Evolutionary conservation across 64 coral and sea anemone species (phyloP).

Genomic region (Dendronephthya gigantea): DNA sequence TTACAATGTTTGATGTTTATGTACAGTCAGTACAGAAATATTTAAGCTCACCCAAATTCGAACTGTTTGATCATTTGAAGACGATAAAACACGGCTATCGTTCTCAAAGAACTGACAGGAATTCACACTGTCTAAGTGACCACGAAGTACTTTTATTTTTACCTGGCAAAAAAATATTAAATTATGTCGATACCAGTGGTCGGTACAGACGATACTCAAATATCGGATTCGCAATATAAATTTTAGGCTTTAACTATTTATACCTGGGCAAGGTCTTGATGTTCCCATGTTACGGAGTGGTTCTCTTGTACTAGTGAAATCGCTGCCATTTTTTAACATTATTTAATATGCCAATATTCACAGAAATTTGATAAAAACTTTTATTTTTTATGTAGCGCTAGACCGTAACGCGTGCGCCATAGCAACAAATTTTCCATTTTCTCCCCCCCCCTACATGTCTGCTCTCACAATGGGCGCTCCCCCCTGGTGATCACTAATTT

Average conservation of each 20-base stretch:
- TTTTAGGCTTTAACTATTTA: not conserved
- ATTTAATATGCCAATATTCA: not conserved
- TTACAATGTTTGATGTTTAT: not conserved
- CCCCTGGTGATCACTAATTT: no score
- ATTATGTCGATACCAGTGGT: no score
- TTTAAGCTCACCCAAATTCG: conserved; percentile 73
- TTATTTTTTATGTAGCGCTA: not conserved
- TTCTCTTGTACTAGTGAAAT: not conserved
- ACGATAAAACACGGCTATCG: conserved; percentile 62
- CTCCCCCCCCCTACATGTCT: no score
- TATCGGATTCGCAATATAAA: no score
- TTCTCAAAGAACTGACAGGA: conserved; percentile 67
- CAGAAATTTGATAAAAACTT: not conserved
- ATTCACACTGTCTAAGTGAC: conserved; percentile 88
- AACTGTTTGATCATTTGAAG: conserved; percentile 85
- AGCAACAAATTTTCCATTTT: no score
- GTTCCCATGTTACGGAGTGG: conserved; percentile 64
- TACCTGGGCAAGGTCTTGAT: conserved; percentile 91
- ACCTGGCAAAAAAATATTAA: conserved; percentile 41
- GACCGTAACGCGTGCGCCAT: not conserved
- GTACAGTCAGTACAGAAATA: not conserved
- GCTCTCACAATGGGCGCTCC: not conserved
- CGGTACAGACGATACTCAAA: no score
- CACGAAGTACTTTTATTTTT: conserved; percentile 75
- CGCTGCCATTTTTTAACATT: not conserved